These are phyloP conservation scores for Blastobasis lacticolella DNA, from an alignment of 2,888 invertebrate genomes.

Conservation along the genomic window DNA sequence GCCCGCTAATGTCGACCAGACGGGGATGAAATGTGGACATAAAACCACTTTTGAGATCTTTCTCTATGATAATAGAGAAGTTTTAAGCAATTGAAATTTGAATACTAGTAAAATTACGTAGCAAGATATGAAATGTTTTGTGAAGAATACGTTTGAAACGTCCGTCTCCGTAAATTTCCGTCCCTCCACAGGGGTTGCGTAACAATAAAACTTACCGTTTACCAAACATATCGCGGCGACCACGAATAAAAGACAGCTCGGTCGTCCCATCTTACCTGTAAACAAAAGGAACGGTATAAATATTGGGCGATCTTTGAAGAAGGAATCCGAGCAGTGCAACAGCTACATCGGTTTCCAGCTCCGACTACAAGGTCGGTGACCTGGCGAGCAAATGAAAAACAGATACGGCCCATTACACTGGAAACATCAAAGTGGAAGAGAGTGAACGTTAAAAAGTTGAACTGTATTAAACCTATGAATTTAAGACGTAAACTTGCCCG, in stretches of 20 bases:
- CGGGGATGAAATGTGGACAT: no score
- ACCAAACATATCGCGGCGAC: no score
- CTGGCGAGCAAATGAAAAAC: conserved; percentile 37
- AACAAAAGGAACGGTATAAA: conserved; percentile 1
- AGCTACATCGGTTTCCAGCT: conserved; percentile 12
- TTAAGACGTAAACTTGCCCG: conserved; percentile 1
- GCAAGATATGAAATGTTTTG: no score
- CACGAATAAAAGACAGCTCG: neutral
- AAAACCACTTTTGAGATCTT: no score
- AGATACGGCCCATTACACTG: conserved; percentile 29
- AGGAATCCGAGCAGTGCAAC: neutral
- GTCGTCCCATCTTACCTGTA: neutral
- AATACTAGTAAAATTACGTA: no score
- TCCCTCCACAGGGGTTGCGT: no score
- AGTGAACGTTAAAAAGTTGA: conserved; percentile 5
- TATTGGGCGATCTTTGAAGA: neutral
- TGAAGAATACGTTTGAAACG: no score
- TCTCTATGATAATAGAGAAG: no score
- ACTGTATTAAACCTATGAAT: neutral
- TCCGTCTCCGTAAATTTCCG: no score
- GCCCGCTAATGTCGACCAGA: no score
- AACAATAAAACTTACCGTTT: no score
- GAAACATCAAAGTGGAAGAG: conserved; percentile 23
- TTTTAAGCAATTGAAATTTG: no score
- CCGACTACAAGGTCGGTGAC: conserved; percentile 28